These are phyloP conservation scores for Charaxes varanes DNA, from an alignment of 1,140 invertebrate genomes.

Conservation along the genomic window DNA sequence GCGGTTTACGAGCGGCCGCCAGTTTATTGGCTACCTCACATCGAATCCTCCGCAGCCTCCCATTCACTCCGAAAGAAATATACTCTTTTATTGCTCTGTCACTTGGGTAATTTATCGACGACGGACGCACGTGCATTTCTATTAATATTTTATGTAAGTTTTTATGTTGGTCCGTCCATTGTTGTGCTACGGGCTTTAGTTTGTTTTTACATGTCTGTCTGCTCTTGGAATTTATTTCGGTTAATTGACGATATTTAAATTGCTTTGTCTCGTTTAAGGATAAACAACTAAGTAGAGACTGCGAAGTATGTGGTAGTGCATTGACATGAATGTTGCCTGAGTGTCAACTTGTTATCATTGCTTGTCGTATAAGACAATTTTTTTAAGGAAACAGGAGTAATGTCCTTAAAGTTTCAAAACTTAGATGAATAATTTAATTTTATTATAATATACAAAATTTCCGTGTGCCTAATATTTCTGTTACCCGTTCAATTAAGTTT, in stretches of 20 bases:
- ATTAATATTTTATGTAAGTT: constrained; percentile 73
- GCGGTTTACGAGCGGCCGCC: constrained; percentile 62
- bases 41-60: constrained; percentile 67
- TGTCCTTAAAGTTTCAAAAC: too few relatives aligned
- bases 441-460: too few relatives aligned
- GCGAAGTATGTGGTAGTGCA: too few relatives aligned
- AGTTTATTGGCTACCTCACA: constrained; percentile 71
- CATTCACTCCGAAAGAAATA: constrained; percentile 70
- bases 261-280: too few relatives aligned
- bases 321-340: too few relatives aligned
- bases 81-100: constrained; percentile 70
- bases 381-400: too few relatives aligned
- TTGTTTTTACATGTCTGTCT: constrained; percentile 50
- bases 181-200: constrained; percentile 38
- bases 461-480: too few relatives aligned
- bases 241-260: constrained; percentile 43
- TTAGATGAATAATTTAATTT: too few relatives aligned
- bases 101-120: constrained; percentile 71
- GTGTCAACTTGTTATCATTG: too few relatives aligned
- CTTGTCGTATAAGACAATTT: too few relatives aligned
- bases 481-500: too few relatives aligned
- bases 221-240: constrained; percentile 17
- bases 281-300: too few relatives aligned
- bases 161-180: constrained; percentile 51
- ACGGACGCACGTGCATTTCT: constrained; percentile 71